These are phyloP conservation scores for Rhabdomys pumilio DNA, from an alignment of 2,797 vertebrate species.

Conservation along the genomic window DNA sequence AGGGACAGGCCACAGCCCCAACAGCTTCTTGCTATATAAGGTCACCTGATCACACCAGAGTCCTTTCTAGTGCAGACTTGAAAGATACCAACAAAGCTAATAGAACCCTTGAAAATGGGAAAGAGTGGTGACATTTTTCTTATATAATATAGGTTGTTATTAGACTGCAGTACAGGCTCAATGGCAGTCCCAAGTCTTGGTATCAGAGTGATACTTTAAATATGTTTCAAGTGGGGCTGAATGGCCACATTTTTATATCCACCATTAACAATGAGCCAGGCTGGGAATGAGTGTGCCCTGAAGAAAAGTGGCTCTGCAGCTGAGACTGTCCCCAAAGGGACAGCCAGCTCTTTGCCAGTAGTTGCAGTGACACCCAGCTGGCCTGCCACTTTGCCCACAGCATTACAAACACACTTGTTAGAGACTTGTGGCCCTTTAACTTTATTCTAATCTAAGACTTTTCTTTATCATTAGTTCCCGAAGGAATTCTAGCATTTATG, in stretches of 20 bases:
- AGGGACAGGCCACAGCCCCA: neutral
- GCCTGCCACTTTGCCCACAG: neutral
- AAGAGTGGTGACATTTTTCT: conserved; percentile 24
- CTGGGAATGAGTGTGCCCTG: neutral
- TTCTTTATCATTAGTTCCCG: conserved; percentile 38
- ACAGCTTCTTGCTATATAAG: neutral
- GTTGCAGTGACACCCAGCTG: neutral
- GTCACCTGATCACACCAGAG: conserved; percentile 10
- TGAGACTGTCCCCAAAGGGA: neutral
- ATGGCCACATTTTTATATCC: neutral
- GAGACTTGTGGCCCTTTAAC: neutral
- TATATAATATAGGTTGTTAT: neutral
- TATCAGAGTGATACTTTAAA: conserved; percentile 55
- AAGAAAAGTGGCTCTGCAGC: neutral
- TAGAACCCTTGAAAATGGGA: conserved; percentile 43
- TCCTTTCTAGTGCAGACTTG: neutral
- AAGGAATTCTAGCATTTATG: conserved; percentile 46
- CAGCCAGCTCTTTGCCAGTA: neutral
- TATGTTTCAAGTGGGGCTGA: conserved; percentile 5
- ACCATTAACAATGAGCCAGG: neutral
- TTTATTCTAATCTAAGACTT: conserved; percentile 59
- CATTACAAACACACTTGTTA: neutral
- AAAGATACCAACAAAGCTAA: neutral
- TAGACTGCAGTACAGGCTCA: neutral
- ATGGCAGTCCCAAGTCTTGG: neutral